Conservation (phyloP, 2,797 vertebrate species). For the Enteromius afrohamiltoni region DNA sequence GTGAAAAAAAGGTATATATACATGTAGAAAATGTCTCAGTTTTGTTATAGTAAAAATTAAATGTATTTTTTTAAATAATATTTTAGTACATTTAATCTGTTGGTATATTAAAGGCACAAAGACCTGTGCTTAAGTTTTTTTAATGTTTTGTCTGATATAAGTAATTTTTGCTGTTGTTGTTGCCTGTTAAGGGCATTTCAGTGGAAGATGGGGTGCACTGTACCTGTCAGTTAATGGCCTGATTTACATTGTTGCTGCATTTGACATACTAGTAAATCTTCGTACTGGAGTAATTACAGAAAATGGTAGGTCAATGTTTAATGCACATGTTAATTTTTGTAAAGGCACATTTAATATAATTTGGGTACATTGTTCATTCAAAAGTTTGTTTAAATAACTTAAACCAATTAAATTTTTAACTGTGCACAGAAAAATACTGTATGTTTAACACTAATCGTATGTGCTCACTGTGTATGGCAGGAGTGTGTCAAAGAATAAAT, state of each 20-base stretch:
- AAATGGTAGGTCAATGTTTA: constrained; percentile 47
- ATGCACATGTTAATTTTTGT: neutral
- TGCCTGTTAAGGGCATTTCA: constrained; percentile 40
- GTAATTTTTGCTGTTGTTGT: neutral
- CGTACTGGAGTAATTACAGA: constrained; percentile 46
- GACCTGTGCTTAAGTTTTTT: neutral
- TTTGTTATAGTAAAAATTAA: neutral
- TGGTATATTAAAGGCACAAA: neutral
- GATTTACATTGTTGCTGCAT: constrained; percentile 40
- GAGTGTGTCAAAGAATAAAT: no score
- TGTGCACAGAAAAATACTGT: no score
- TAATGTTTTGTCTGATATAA: neutral
- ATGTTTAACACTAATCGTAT: neutral
- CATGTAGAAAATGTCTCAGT: neutral
- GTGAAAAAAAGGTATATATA: neutral
- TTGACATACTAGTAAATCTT: constrained; percentile 50
- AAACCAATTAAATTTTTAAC: no score
- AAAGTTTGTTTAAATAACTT: neutral
- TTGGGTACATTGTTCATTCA: neutral
- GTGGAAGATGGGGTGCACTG: neutral
- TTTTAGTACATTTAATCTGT: neutral
- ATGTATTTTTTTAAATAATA: neutral
- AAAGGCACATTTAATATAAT: neutral
- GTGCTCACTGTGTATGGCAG: no score
- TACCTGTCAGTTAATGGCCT: constrained; percentile 4